Percentiles rank a stretch among this genome's conserved stretches.
Evolutionary conservation across 2,888 invertebrate species (phyloP).

Genomic region (Zootermopsis nevadensis): DNA sequence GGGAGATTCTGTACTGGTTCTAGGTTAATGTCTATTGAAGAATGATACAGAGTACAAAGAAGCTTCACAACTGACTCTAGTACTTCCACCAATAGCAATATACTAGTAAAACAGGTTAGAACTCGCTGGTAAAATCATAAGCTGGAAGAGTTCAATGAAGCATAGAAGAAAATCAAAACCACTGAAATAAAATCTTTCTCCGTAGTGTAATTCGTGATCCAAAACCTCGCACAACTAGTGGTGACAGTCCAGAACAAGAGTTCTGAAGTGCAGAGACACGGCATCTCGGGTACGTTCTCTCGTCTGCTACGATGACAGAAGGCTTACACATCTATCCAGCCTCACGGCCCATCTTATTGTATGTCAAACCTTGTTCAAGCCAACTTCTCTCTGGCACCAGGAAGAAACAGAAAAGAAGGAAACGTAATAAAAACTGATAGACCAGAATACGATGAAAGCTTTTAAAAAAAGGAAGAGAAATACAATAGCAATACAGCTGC

Average conservation of each 20-base stretch:
- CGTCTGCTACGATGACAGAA: background rate
- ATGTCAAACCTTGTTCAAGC: slow-evolving; percentile 11
- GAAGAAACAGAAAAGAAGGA: background rate
- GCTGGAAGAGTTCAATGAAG: background rate
- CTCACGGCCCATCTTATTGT: background rate
- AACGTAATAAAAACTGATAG: slow-evolving; percentile 2
- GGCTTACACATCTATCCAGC: background rate
- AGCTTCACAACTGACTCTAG: too few species aligned
- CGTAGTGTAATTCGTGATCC: background rate
- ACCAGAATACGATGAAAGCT: background rate
- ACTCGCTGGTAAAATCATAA: too few species aligned
- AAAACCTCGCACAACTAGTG: background rate
- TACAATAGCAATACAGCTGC: background rate
- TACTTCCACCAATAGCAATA: too few species aligned
- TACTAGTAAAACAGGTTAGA: too few species aligned
- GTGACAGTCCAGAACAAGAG: background rate
- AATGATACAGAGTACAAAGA: too few species aligned
- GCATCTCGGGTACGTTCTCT: background rate
- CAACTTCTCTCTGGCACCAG: background rate
- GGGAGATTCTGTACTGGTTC: too few species aligned
- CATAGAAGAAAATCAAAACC: background rate
- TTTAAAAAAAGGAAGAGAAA: background rate
- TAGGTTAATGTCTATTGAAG: too few species aligned
- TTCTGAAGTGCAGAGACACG: background rate
- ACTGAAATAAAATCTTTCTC: background rate